Percentiles rank a stretch among this genome's conserved stretches.
Conservation (phyloP, 2,113 vertebrate species). For the Leiothrix lutea region DNA sequence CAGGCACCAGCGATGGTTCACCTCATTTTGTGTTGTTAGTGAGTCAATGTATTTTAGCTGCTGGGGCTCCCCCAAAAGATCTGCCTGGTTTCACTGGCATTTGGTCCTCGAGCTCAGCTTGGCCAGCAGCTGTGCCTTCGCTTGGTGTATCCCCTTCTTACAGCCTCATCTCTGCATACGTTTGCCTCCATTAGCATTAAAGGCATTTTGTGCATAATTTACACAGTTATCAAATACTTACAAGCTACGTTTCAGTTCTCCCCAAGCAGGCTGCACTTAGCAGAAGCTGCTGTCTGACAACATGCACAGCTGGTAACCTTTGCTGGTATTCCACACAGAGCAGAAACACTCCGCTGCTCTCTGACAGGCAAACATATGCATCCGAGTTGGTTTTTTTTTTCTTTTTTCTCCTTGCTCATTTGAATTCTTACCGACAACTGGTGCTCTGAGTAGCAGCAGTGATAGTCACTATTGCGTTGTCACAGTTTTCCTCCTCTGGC, state of each 20-base stretch:
- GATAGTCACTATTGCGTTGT: not conserved
- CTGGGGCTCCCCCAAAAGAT: not conserved
- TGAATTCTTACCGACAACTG: conserved; percentile 16
- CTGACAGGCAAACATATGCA: conserved; percentile 37
- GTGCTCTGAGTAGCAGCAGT: not conserved
- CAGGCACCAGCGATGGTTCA: not conserved
- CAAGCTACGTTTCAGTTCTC: conserved; percentile 1
- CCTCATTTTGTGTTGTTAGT: not conserved
- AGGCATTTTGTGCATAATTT: conserved; percentile 42
- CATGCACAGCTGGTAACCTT: conserved; percentile 62
- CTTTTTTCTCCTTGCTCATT: not conserved
- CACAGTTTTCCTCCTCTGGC: not conserved
- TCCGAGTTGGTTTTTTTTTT: not conserved
- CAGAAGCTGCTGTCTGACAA: conserved; percentile 37
- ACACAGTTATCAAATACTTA: conserved; percentile 29
- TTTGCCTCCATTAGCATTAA: not conserved
- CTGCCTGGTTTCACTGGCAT: not conserved
- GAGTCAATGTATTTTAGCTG: not conserved
- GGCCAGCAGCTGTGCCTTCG: not conserved
- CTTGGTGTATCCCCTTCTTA: not conserved
- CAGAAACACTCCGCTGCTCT: not conserved
- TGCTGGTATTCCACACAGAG: conserved; percentile 32
- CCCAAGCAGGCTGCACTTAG: conserved; percentile 14
- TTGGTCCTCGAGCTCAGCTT: accelerated
- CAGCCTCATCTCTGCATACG: not conserved